phyloP scores from a whole-genome alignment of 1,140 invertebrate species.

The Orius insidiosus region DNA sequence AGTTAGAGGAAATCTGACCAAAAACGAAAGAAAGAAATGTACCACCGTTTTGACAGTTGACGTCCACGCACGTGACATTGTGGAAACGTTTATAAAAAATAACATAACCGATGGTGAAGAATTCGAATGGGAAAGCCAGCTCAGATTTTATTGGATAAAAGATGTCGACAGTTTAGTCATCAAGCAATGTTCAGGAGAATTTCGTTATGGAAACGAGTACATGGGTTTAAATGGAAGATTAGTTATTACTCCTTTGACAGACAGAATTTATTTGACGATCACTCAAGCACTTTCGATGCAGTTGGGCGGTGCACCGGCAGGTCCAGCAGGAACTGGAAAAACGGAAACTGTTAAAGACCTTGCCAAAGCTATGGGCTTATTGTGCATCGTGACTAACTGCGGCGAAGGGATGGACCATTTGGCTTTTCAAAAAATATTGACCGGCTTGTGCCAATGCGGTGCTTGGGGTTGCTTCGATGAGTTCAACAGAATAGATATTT shows the following conservation, averaged over 20 bases:
- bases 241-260: conserved; percentile 79
- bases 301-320: conserved; percentile 52
- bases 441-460: conserved; percentile 54
- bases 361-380: conserved; percentile 67
- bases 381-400: conserved; percentile 83
- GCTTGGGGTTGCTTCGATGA: conserved; percentile 86
- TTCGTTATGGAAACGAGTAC: conserved; percentile 86
- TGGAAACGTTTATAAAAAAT: conserved; percentile 70
- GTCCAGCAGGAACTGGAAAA: conserved; percentile 73
- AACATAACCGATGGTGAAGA: conserved; percentile 61
- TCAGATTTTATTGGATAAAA: conserved; percentile 80
- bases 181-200: conserved; percentile 54
- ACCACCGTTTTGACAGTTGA: conserved; percentile 76
- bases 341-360: conserved; percentile 83
- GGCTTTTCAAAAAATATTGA: conserved; percentile 68
- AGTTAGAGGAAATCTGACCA: conserved; percentile 46
- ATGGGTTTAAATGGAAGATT: conserved; percentile 81
- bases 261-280: conserved; percentile 78
- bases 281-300: conserved; percentile 81
- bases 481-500: conserved; percentile 80
- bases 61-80: conserved; percentile 76
- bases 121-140: conserved; percentile 84
- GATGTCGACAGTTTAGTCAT: conserved; percentile 63
- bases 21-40: conserved; percentile 73
- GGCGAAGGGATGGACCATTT: conserved; percentile 81